Percentiles rank a stretch among this genome's conserved stretches.
Conservation (phyloP, 2,888 invertebrate genomes). For the Drosophila pseudotalamancana region DNA sequence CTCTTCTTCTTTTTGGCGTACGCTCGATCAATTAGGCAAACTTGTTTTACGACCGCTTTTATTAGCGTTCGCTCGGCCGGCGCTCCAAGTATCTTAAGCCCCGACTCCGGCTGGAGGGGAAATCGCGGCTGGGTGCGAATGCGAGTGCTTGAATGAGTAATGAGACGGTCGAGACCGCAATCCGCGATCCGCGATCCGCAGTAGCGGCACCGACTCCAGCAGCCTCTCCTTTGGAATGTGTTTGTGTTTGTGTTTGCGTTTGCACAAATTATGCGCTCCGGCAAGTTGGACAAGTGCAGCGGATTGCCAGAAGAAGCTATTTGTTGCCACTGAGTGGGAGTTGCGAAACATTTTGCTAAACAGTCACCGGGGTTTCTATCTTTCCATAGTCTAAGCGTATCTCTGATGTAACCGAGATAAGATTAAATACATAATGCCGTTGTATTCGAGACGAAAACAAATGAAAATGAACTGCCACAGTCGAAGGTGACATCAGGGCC, state of each 20-base stretch:
- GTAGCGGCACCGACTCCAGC: slow-evolving; percentile 45
- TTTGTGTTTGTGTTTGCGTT: too few relatives aligned
- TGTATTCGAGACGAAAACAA: slow-evolving; percentile 9
- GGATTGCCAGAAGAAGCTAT: slow-evolving; percentile 8
- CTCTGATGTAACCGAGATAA: slow-evolving; percentile 33
- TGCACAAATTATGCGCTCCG: slow-evolving; percentile 65
- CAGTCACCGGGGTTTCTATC: slow-evolving; percentile 7
- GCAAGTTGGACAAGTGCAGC: slow-evolving; percentile 36
- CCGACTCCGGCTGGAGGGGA: slow-evolving; percentile 1
- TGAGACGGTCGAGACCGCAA: slow-evolving; percentile 50
- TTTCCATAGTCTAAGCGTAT: slow-evolving; percentile 6
- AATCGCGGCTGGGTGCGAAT: slow-evolving; percentile 11
- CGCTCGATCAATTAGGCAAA: slow-evolving; percentile 84
- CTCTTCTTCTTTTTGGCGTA: slow-evolving; percentile 76
- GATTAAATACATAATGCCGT: slow-evolving; percentile 10
- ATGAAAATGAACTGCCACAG: not conserved
- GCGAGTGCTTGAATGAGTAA: slow-evolving; percentile 69
- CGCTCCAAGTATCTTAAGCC: slow-evolving; percentile 52
- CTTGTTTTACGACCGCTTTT: slow-evolving; percentile 84
- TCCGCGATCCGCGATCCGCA: slow-evolving; percentile 39
- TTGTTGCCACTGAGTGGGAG: slow-evolving; percentile 43
- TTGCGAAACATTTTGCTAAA: slow-evolving; percentile 36
- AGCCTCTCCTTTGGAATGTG: slow-evolving; percentile 62
- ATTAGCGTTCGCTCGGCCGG: slow-evolving; percentile 74
- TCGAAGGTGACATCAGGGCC: not conserved